Evolutionary conservation across 2,113 vertebrate species (phyloP), one percentile per base, ranked within the genome.

Genomic region (Setophaga kirtlandii): DNA sequence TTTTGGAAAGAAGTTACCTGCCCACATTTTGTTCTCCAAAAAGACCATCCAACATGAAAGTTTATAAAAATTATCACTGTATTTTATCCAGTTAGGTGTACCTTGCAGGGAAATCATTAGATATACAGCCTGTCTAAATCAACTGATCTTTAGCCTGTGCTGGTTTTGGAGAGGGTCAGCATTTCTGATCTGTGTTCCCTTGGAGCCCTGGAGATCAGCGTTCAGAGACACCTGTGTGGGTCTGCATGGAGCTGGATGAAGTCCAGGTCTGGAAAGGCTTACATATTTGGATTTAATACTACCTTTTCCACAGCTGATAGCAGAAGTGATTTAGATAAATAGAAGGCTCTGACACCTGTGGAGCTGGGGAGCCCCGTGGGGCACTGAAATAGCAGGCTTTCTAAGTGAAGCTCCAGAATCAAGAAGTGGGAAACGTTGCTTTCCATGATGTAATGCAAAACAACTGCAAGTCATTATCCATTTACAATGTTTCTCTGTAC

Each of bases 271-370:
- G 81, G 64, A 84, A 65, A 78, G 74, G 6, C 70, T 79, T 79
- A 91, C 10, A 49, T 75, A 82, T 89, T 96, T 96, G 79, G 52
- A 55, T 95, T 96, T 85, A 92, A 76, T 95, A 65, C 78, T 70
- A 83, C 62, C 62, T 79, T 89, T 94, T 87, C 84, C 82, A 93
- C 82, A 94, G 67, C 74, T 87, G 92, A 95, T 95, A 97, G 77
- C 30, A 83, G 59, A 91, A 95, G 37, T 83, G 78, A 91, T 93
- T 90, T 90, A 91, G 90, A 85, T 93, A 83, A 96, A 93, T 71
- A 87, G 41, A 87, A 76, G n/a, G 22, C 24, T 71, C 28, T 91
- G 84, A 91, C 73, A 87, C 82, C 53, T 16, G 5, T 76, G 82
- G 62, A 93, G 64, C 58, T 91, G 77, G 56, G 56, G 44, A 91